Evolutionary conservation across 1,140 invertebrate genomes (phyloP), one percentile per base, ranked within the genome.

Genomic region (Coelopa frigida): DNA sequence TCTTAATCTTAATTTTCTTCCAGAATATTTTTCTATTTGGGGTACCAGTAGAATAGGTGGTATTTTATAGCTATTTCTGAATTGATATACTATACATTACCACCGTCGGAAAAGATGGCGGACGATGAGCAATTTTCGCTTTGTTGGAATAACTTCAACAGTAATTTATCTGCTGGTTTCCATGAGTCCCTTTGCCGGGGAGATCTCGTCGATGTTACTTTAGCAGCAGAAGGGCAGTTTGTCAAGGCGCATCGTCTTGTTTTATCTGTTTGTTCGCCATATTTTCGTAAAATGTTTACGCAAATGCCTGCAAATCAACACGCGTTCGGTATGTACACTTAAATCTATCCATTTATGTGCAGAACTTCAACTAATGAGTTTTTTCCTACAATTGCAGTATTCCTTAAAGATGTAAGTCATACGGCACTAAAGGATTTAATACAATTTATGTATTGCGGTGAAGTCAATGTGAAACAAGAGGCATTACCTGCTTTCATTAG

Each of bases 391-490:
- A 57, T 74, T 73, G 48, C 67, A 78, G 83, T 90, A 59, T 88
- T 89, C 72, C 75, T 91, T 64, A 87, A 88, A 74, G 85, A 88
- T 70, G 82, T 88, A 64, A 80, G 80, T 69, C 81, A 83, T 68
- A 73, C 75, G 48, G 83, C 86, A 52, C 70, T 89, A 57, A 80
- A 79, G 70, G 81, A 85, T 69, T 76, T 89, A 56, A 76, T 90
- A 57, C 82, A 85, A 61, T 90, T 89, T 70, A 89, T 90, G 82
- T 90, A 90, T 65, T 81, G 83, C 73, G 87, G 87, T 52, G 85
- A 89, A 75, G 85, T 89, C 39, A 87, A 87, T 74, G 83, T 89
- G 56, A 83, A 80, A 58, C 84, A 89, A 73, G 84, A 88, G 64
- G 84, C 88, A 56, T 76, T 90, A 64, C 78, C 82, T 48, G 80